Conservation (phyloP, 1,140 invertebrate species). For the Phortica variegata region DNA sequence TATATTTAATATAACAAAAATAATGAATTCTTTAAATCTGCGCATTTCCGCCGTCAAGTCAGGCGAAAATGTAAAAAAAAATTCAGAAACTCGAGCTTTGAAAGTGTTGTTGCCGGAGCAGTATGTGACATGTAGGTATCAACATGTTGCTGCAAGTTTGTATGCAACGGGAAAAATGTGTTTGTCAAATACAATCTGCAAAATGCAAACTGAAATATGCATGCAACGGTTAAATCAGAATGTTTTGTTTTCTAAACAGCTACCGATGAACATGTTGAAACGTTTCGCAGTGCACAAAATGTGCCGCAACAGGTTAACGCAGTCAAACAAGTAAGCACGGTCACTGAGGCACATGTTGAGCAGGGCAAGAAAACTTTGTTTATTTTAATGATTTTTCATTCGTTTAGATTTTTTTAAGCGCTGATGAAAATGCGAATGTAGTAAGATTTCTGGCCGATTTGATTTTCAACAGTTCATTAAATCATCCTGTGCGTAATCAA, state of each 20-base stretch:
- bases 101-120: neutral
- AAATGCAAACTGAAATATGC: neutral
- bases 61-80: conserved; percentile 6
- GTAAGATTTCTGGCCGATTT: conserved; percentile 1
- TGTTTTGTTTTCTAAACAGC: no score
- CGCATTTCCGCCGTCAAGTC: neutral
- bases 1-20: no score
- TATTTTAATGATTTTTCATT: no score
- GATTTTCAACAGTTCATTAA: neutral
- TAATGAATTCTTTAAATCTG: conserved; percentile 7
- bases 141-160: no score
- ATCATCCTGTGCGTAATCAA: conserved; percentile 7
- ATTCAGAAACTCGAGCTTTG: neutral
- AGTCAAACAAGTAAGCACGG: no score
- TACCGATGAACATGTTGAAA: neutral
- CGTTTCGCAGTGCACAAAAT: neutral
- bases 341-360: no score
- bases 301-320: neutral
- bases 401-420: neutral
- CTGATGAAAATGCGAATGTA: neutral
- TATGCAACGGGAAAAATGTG: no score
- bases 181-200: no score
- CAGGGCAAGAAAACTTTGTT: no score
- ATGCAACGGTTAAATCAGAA: no score
- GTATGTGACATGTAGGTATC: conserved; percentile 1